A percentile compares a stretch with the other conserved stretches of the same genome.
Conservation (phyloP, 2,888 invertebrate species). For the Stenolophus ochropezus region DNA sequence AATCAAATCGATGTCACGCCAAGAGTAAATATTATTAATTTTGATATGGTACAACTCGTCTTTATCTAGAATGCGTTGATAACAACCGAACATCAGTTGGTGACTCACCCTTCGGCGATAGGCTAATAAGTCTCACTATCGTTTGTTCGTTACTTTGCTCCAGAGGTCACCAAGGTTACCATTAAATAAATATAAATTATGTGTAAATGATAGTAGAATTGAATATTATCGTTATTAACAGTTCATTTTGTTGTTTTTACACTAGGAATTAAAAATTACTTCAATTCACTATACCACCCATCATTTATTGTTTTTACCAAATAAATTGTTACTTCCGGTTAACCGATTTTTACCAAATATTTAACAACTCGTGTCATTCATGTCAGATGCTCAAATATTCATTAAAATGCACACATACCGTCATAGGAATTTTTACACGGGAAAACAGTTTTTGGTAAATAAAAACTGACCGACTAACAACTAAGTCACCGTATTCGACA, state of each 20-base stretch:
- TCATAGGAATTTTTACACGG: no score
- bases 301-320: no score
- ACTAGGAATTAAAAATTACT: not conserved
- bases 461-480: no score
- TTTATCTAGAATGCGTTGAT: constrained; percentile 32
- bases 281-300: no score
- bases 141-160: constrained; percentile 31
- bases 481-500: no score
- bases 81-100: not conserved
- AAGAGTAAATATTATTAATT: constrained; percentile 37
- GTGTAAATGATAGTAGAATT: constrained; percentile 33
- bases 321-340: no score
- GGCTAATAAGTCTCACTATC: not conserved
- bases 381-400: no score
- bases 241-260: constrained; percentile 9
- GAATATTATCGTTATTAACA: constrained; percentile 25
- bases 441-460: no score
- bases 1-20: constrained; percentile 8
- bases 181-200: constrained; percentile 60
- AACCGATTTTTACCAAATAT: no score
- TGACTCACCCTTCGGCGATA: not conserved
- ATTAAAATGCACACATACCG: no score
- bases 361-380: no score
- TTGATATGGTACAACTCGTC: constrained; percentile 10
- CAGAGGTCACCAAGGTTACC: constrained; percentile 48